Evolutionary conservation across 2,113 vertebrate genomes (phyloP), one percentile per base, ranked within the genome.

Genomic region (Typhlomys cinereus): DNA sequence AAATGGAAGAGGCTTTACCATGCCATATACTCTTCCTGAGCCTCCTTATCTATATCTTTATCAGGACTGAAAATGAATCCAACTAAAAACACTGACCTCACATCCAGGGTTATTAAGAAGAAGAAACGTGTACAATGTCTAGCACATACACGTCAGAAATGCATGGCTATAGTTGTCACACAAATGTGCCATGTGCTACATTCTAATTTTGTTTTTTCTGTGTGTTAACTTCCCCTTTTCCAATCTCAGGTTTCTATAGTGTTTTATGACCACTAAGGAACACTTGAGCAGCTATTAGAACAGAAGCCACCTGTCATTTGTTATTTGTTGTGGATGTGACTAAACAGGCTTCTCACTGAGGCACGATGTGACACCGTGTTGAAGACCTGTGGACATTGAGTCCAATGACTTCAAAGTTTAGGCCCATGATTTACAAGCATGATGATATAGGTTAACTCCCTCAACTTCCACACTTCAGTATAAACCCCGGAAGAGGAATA

Each of bases 381-480:
- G n/a, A 90, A 87, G n/a, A 89, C 6, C 31, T 4, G 2, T 89
- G 36, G 29, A 83, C 4, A 50, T 74, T 18, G 46, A 90, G 39
- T 81, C 70, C 92, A 50, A 83, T 92, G 23, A 70, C 39, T 64
- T 92, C 69, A 91, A 85, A 64, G 41, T 83, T 67, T 41, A 85
- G 48, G 48, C 34, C 20, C 31, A 46, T 31, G n/a, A 44, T 4
- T 78, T 74, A 82, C 10, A 13, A 81, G 41, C 25, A 67, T 34
- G 61, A 9, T n/a, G 17, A 81, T 13, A 14, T 2, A 76, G 21
- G 41, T 39, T 87, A 75, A 67, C 3, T 66, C 29, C 27, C 7
- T 84, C 21, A 29, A 83, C 27, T 20, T 79, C 9, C 13, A 1
- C 21, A 87, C 39, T 44, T 57, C 21, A 82, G 74, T 78, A 50